Conservation (phyloP, 2,113 vertebrate genomes). For the Pituophis catenifer region DNA sequence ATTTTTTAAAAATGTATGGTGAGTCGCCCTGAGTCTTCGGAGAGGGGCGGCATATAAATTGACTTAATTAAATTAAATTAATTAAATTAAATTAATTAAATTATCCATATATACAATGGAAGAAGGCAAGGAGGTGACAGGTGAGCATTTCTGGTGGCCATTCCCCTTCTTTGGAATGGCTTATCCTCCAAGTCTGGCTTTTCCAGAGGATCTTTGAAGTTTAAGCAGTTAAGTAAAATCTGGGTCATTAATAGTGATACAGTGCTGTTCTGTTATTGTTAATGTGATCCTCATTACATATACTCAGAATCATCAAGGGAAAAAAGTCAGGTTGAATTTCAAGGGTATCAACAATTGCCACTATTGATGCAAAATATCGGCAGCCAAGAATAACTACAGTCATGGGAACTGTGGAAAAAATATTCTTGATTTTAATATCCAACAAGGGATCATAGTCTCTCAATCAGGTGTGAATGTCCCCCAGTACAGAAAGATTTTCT, state of each 20-base stretch:
- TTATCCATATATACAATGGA: neutral
- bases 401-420: neutral
- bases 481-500: neutral
- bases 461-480: neutral
- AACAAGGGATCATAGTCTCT: neutral
- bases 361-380: neutral
- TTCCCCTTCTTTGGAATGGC: neutral
- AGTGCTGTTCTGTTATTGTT: neutral
- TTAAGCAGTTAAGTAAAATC: neutral
- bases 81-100: too few relatives aligned
- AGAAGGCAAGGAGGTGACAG: neutral
- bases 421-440: neutral
- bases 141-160: neutral
- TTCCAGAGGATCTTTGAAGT: neutral
- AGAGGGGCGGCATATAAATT: too few relatives aligned
- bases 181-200: neutral
- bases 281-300: neutral
- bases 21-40: too few relatives aligned
- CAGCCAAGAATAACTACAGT: neutral
- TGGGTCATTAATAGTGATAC: neutral
- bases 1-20: too few relatives aligned
- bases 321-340: neutral
- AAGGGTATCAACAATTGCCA: neutral
- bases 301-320: neutral
- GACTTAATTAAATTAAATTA: too few relatives aligned